Evolutionary conservation across 35 echinoderm and acorn worm species (phyloP).

Genomic region (Amphiura filiformis): DNA sequence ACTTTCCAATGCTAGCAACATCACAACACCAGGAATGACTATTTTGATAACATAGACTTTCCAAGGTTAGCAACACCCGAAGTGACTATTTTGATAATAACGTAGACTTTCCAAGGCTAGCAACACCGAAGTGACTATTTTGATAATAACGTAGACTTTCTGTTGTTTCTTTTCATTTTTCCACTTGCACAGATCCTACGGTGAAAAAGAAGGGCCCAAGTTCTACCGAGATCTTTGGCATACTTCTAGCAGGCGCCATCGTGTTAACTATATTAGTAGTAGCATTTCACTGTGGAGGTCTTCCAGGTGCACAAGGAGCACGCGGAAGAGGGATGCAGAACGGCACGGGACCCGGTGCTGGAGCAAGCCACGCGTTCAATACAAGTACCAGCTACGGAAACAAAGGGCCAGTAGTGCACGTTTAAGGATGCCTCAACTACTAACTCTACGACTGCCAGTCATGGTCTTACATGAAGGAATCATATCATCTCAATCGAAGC

Average conservation of each 20-base stretch:
- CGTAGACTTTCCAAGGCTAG: too few relatives aligned
- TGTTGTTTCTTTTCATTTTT: too few relatives aligned
- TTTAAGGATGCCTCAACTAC: background rate
- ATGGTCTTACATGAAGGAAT: background rate
- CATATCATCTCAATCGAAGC: background rate
- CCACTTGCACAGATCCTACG: too few relatives aligned
- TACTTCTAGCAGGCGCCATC: background rate
- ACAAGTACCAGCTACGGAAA: background rate
- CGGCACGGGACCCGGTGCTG: background rate
- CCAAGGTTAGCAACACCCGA: too few relatives aligned
- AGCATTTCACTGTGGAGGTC: background rate
- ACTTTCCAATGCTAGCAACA: too few relatives aligned
- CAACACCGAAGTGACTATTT: too few relatives aligned
- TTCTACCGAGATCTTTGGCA: constrained; percentile 1
- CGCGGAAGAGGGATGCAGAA: background rate
- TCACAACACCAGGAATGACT: too few relatives aligned
- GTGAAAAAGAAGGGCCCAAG: background rate
- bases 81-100: too few relatives aligned
- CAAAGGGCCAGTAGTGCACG: background rate
- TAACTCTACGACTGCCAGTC: background rate
- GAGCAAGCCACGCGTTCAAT: background rate
- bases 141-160: too few relatives aligned
- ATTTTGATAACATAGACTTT: too few relatives aligned
- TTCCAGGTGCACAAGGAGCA: background rate
- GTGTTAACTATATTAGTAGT: background rate